These are phyloP conservation scores for Catharus fuscescens DNA, from an alignment of 2,113 vertebrate species.

Conservation along the genomic window DNA sequence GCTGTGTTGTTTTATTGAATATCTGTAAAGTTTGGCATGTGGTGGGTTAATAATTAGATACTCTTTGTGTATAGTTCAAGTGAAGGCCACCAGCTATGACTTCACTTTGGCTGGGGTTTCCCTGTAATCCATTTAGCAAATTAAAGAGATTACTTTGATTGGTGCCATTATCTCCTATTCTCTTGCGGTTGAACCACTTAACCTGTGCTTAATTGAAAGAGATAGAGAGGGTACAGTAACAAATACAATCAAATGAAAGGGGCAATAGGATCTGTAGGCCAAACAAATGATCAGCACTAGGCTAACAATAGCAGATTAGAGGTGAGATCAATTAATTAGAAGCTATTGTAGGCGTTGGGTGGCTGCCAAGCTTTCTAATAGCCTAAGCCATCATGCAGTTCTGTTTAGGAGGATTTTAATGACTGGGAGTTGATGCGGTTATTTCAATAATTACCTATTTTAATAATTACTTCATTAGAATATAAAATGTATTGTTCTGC, in stretches of 20 bases:
- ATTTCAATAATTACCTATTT: conserved; percentile 87
- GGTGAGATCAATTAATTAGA: conserved; percentile 90
- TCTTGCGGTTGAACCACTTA: conserved; percentile 88
- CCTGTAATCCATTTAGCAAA: conserved; percentile 90
- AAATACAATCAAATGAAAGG: conserved; percentile 88
- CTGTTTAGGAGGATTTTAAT: conserved; percentile 85
- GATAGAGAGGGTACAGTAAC: conserved; percentile 87
- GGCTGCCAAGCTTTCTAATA: conserved; percentile 85
- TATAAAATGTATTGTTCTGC: conserved; percentile 75
- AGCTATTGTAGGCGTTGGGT: conserved; percentile 84
- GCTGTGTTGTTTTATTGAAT: conserved; percentile 29
- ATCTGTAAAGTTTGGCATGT: conserved; percentile 71
- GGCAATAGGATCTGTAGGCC: conserved; percentile 84
- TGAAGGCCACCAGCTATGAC: conserved; percentile 85
- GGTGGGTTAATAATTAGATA: conserved; percentile 84
- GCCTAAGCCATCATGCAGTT: conserved; percentile 78
- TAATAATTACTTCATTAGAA: conserved; percentile 86
- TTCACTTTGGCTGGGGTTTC: conserved; percentile 88
- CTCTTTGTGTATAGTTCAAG: conserved; percentile 84
- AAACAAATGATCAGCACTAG: conserved; percentile 86
- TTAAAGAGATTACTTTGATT: conserved; percentile 90
- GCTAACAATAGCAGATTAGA: conserved; percentile 89
- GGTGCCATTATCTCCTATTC: conserved; percentile 88
- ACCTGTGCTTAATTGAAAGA: conserved; percentile 92
- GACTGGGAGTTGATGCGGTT: conserved; percentile 82